Evolutionary conservation across 2,888 invertebrate genomes (phyloP).

Genomic region (Dinocampus coccinellae): DNA sequence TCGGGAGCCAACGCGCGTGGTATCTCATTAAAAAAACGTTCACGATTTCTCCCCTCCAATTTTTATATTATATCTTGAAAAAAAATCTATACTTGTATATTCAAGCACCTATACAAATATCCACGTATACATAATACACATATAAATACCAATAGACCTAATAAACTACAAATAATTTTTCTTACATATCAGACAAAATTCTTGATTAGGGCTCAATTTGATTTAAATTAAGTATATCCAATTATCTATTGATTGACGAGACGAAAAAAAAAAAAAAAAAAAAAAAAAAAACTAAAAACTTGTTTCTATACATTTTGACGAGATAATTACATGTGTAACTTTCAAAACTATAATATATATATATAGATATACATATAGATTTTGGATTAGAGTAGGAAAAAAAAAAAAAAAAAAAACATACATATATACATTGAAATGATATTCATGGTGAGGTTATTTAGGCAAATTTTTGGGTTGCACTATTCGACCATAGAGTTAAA

Average conservation of each 20-base stretch:
- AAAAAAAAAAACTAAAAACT: not conserved
- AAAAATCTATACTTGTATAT: slow-evolving; percentile 22
- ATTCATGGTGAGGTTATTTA: slow-evolving; percentile 9
- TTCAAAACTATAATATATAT: slow-evolving; percentile 10
- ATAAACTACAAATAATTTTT: slow-evolving; percentile 15
- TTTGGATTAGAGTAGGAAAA: no score
- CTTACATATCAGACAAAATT: slow-evolving; percentile 1
- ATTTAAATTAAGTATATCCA: slow-evolving; percentile 13
- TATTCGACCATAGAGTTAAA: slow-evolving; percentile 50
- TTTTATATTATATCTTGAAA: slow-evolving; percentile 26
- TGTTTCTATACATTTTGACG: slow-evolving; percentile 49
- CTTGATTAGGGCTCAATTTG: slow-evolving; percentile 4
- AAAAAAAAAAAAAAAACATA: no score
- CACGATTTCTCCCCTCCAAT: slow-evolving; percentile 27
- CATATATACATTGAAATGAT: not conserved
- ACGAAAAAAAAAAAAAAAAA: no score
- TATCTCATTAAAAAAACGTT: slow-evolving; percentile 46
- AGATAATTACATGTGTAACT: slow-evolving; percentile 51
- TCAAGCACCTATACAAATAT: slow-evolving; percentile 23
- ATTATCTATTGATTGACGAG: slow-evolving; percentile 26
- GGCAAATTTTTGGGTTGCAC: slow-evolving; percentile 20
- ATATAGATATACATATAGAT: not conserved
- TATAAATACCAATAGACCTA: slow-evolving; percentile 2
- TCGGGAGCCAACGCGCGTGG: slow-evolving; percentile 53
- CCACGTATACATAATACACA: not conserved